Evolutionary conservation across 2,797 vertebrate genomes (phyloP).

Genomic region (Enteromius paludinosus): DNA sequence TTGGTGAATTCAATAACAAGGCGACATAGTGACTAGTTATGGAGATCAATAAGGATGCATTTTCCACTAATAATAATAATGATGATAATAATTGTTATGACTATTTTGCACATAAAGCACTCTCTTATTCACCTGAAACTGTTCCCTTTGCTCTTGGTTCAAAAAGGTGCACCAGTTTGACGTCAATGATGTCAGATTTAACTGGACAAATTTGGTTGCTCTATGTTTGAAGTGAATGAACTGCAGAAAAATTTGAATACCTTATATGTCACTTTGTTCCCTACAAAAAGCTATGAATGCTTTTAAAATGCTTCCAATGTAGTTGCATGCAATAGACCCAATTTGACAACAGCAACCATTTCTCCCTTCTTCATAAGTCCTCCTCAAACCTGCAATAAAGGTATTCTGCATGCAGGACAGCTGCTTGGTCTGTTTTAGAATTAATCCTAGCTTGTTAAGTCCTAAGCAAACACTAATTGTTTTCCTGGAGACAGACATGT

Average conservation of each 20-base stretch:
- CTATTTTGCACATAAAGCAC: neutral
- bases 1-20: neutral
- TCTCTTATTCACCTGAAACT: neutral
- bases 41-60: neutral
- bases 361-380: neutral
- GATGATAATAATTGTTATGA: neutral
- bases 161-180: neutral
- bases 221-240: neutral
- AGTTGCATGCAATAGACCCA: neutral
- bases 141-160: neutral
- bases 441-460: conserved; percentile 23
- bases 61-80: neutral
- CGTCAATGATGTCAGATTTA: neutral
- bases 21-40: neutral
- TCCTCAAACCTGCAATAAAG: neutral
- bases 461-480: conserved; percentile 15
- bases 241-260: neutral
- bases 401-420: neutral
- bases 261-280: neutral
- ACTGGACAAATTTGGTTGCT: neutral
- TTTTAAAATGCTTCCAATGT: neutral
- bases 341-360: neutral
- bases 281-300: neutral
- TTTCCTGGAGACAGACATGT: conserved; percentile 26
- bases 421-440: conserved; percentile 25